These are phyloP conservation scores for Beris chalybata DNA, from an alignment of 2,888 invertebrate species.

Conservation along the genomic window DNA sequence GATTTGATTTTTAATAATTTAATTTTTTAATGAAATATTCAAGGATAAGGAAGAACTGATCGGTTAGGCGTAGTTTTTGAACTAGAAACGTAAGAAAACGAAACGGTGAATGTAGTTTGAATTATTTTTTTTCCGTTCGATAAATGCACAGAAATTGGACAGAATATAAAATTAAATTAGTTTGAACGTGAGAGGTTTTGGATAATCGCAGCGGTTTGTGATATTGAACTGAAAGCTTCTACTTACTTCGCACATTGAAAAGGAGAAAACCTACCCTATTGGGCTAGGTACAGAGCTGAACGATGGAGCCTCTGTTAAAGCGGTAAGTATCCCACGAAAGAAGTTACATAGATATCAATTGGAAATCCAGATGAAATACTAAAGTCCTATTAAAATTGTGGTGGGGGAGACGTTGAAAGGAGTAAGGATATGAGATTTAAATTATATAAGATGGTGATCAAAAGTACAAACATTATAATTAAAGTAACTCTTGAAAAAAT, in stretches of 20 bases:
- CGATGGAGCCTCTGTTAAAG: conserved; percentile 55
- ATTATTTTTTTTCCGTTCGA: not conserved
- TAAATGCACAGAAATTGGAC: conserved; percentile 29
- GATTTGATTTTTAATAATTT: not conserved
- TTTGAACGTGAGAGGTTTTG: conserved; percentile 8
- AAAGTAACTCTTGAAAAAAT: too few relatives aligned
- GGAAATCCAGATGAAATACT: too few relatives aligned
- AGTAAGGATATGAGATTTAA: too few relatives aligned
- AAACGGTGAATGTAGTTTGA: conserved; percentile 6
- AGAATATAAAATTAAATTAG: conserved; percentile 19
- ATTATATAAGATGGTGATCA: too few relatives aligned
- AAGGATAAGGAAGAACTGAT: conserved; percentile 22
- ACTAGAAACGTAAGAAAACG: not conserved
- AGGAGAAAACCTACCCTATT: conserved; percentile 17
- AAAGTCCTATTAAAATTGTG: too few relatives aligned
- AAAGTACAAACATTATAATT: too few relatives aligned
- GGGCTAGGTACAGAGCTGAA: conserved; percentile 42
- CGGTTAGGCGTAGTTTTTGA: conserved; percentile 20
- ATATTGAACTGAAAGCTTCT: conserved; percentile 12
- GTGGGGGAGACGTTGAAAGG: too few relatives aligned
- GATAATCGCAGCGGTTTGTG: conserved; percentile 22
- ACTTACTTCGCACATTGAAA: conserved; percentile 22
- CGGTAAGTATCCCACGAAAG: conserved; percentile 46
- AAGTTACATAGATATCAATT: too few relatives aligned
- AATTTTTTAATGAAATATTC: not conserved